Base-by-base conservation (phyloP, 2,113 vertebrate genomes). In the Arenaria interpres region DNA sequence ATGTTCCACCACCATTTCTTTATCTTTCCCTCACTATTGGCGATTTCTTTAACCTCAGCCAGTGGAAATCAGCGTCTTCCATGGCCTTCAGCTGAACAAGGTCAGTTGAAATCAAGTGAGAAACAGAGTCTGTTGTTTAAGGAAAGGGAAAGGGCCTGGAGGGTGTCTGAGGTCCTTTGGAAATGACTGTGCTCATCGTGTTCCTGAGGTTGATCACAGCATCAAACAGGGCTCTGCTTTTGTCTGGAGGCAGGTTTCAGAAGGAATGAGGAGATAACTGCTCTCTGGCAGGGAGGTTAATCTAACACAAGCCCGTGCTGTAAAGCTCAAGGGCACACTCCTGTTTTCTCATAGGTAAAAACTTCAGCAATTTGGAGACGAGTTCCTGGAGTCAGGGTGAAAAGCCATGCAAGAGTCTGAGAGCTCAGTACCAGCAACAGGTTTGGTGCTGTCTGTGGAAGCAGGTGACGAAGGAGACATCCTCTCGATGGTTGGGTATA, bases 331-430 rank as follows among this genome's bases (percentile, higher is more conserved):
- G 73, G n/a, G 12, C 9, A 22, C 32, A 32, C 1, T 35, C 20
- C 5, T 23, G 39, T 77, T 93, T 94, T 67, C 43, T 46, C 15
- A 46, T 0, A 57, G 35, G 62, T 68, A 86, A 78, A 78, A 84
- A 33, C 10, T 12, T 69, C 51, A 89, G 45, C 32, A 25, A 71
- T 74, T 35, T 37, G 68, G 56, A 46, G 68, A 53, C 28, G 5
- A 79, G 56, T 74, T 82, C 79, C 46, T 23, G 28, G 39, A 75
- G 62, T 11, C 30, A 33, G 59, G 78, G 19, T 67, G 46, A 86
- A 63, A 67, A 30, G 0, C 0, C 0, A 1, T 17, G 10, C 33
- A 66, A 41, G 24, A 69, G 10, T 22, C 64, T 32, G 12, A 9
- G 11, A 35, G 22, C 57, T 76, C 33, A 56, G 28, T 19, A 53